A percentile compares a stretch with the other conserved stretches of the same genome.
Evolutionary conservation across 2,888 invertebrate species (phyloP).

Genomic region (Dolomedes plantarius): DNA sequence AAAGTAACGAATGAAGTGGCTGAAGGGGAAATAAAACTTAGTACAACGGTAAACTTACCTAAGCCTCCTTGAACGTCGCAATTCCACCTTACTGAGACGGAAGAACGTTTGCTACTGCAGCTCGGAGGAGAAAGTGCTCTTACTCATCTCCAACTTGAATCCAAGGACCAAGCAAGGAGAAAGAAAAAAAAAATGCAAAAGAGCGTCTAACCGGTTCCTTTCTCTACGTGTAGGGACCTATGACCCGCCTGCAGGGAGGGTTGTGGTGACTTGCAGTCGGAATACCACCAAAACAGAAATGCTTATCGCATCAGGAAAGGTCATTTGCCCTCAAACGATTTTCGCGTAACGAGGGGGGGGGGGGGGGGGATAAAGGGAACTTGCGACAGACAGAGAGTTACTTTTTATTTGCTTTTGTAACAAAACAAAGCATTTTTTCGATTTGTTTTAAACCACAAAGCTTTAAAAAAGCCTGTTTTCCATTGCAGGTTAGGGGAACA

Average conservation of each 20-base stretch:
- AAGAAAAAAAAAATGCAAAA: slow-evolving; percentile 12
- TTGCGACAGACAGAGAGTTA: no score
- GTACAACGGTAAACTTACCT: background rate
- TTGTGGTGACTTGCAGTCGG: background rate
- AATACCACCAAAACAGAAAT: background rate
- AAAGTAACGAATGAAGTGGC: no score
- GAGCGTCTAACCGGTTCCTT: slow-evolving; percentile 42
- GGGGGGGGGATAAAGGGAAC: no score
- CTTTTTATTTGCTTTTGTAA: no score
- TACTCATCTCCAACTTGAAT: background rate
- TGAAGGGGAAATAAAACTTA: no score
- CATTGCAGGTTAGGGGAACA: no score
- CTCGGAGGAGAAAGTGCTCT: background rate
- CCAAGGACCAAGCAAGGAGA: background rate
- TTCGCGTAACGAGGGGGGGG: no score
- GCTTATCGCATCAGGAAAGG: background rate
- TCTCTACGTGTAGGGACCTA: slow-evolving; percentile 32
- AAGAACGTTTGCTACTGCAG: background rate
- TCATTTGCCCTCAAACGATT: background rate
- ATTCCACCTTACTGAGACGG: background rate
- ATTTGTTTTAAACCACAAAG: no score
- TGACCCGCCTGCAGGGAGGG: slow-evolving; percentile 29
- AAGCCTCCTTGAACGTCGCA: background rate
- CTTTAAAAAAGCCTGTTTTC: no score
- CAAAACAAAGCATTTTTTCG: no score